A percentile compares a stretch with the other conserved stretches of the same genome.
phyloP scores from a whole-genome alignment of 2,113 vertebrate species.

The Desmodus rotundus region DNA sequence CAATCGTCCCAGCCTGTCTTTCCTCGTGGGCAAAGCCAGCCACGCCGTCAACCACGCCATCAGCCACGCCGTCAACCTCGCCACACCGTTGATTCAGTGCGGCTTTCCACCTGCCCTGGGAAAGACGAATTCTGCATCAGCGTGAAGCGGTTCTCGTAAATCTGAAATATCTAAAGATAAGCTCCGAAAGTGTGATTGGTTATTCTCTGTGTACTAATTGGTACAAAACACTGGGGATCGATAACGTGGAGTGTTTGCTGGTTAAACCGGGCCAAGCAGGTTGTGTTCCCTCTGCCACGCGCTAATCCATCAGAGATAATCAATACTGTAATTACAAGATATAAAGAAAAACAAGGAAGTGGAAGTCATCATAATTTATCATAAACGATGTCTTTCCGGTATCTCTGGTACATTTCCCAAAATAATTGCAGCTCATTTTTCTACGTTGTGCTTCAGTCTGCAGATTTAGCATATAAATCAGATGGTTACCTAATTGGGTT shows the following conservation, averaged over 20 bases:
- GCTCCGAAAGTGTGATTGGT: neutral
- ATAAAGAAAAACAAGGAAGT: constrained; percentile 79
- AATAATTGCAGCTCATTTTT: constrained; percentile 79
- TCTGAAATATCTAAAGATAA: neutral
- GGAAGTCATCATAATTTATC: constrained; percentile 78
- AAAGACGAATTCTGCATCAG: neutral
- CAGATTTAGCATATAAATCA: neutral
- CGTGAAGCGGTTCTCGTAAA: neutral
- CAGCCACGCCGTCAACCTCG: neutral
- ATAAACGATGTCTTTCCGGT: constrained; percentile 74
- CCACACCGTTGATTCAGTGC: neutral
- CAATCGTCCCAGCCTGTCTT: neutral
- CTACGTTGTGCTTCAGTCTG: neutral
- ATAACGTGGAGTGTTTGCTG: neutral
- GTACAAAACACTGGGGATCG: constrained; percentile 26
- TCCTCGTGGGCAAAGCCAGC: neutral
- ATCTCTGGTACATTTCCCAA: constrained; percentile 74
- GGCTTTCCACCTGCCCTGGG: neutral
- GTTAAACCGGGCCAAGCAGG: constrained; percentile 45
- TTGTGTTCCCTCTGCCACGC: constrained; percentile 41
- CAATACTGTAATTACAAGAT: constrained; percentile 85
- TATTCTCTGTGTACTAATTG: constrained; percentile 54
- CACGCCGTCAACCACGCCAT: too few relatives aligned
- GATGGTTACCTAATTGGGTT: constrained; percentile 6
- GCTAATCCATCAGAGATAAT: constrained; percentile 84